These are phyloP conservation scores for Eretmocerus hayati DNA, from an alignment of 2,888 invertebrate species.

Conservation along the genomic window DNA sequence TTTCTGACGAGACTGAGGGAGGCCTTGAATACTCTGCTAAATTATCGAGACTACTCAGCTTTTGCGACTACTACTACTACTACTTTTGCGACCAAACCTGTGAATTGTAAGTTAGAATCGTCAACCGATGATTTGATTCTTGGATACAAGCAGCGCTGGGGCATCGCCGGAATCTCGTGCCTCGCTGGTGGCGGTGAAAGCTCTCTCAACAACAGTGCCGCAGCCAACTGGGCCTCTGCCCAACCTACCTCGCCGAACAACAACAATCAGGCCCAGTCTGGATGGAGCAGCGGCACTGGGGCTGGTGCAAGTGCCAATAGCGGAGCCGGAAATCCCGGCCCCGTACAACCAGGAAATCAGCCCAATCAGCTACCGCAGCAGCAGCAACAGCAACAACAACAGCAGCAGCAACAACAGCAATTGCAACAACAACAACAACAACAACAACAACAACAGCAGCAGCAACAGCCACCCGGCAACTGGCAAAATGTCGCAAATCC, in stretches of 20 bases:
- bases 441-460: conserved; percentile 39
- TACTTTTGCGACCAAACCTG: conserved; percentile 2
- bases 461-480: conserved; percentile 31
- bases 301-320: conserved; percentile 19
- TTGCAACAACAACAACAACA: conserved; percentile 40
- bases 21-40: conserved; percentile 30
- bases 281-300: conserved; percentile 47
- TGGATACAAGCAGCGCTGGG: conserved; percentile 50
- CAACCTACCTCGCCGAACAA: conserved; percentile 57
- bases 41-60: conserved; percentile 3
- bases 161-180: conserved; percentile 53
- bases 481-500: conserved; percentile 18
- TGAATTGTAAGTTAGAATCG: neutral
- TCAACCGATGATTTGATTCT: conserved; percentile 24
- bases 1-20: conserved; percentile 30
- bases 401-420: conserved; percentile 38
- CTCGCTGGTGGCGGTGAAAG: conserved; percentile 75
- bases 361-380: conserved; percentile 44
- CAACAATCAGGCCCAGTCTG: conserved; percentile 51
- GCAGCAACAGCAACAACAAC: conserved; percentile 38
- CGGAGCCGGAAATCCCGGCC: conserved; percentile 8
- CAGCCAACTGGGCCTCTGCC: conserved; percentile 73
- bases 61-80: neutral
- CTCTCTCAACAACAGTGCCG: conserved; percentile 63
- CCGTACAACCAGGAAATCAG: conserved; percentile 34